Conservation (phyloP, 2,113 vertebrate genomes). For the Meleagris gallopavo region DNA sequence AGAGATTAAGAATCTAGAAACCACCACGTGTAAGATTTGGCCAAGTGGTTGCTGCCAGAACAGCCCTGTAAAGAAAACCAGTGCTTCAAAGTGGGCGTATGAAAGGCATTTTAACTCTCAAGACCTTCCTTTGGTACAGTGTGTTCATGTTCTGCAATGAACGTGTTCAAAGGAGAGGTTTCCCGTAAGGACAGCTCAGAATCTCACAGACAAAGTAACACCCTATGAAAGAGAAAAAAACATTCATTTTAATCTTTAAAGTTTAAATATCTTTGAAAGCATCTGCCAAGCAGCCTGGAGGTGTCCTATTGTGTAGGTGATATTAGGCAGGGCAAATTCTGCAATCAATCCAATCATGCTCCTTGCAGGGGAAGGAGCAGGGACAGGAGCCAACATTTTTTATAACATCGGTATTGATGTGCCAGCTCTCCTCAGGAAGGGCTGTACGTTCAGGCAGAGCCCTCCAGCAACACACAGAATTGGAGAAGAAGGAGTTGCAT, state of each 20-base stretch:
- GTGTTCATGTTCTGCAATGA: conserved; percentile 10
- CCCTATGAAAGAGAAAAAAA: not conserved
- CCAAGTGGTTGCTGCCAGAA: not conserved
- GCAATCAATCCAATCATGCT: not conserved
- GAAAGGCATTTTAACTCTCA: conserved; percentile 47
- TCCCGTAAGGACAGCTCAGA: not conserved
- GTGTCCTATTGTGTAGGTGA: conserved; percentile 10
- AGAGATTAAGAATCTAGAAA: conserved; percentile 22
- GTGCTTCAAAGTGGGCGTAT: conserved; percentile 43
- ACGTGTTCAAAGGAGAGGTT: conserved; percentile 10
- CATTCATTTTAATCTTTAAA: not conserved
- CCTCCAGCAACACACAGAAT: not conserved
- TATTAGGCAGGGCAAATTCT: conserved; percentile 25
- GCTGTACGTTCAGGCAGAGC: not conserved
- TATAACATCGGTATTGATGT: conserved; percentile 5
- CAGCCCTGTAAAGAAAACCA: conserved; percentile 29
- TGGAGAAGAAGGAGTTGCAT: conserved; percentile 30
- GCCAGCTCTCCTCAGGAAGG: conserved; percentile 59
- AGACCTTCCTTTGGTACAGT: conserved; percentile 34
- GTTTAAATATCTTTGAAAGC: conserved; percentile 22
- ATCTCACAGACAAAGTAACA: not conserved
- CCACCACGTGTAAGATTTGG: not conserved
- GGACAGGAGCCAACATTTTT: conserved; percentile 20
- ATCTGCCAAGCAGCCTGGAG: conserved; percentile 33
- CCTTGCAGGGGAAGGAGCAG: not conserved